A percentile compares a stretch with the other conserved stretches of the same genome.
Conservation (phyloP, 2,797 vertebrate species). For the Peromyscus aztecus region DNA sequence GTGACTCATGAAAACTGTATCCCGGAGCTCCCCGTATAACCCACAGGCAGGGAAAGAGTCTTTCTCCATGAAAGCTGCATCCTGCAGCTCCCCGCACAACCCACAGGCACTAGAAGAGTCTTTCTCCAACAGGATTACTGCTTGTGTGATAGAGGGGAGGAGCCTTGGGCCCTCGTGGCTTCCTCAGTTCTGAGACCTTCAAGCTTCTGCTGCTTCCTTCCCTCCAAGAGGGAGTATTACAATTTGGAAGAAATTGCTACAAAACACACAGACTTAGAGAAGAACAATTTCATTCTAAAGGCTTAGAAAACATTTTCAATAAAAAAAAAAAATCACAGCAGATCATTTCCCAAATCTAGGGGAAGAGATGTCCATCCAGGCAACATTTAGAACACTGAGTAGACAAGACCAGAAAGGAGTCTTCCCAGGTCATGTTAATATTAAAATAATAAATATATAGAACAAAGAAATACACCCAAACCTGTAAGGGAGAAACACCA, state of each 20-base stretch:
- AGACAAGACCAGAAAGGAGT: background rate
- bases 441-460: background rate
- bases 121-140: background rate
- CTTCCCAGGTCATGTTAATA: background rate
- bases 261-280: background rate
- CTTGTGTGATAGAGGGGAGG: background rate
- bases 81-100: background rate
- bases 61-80: background rate
- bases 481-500: background rate
- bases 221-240: background rate
- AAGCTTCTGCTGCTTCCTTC: background rate
- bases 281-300: background rate
- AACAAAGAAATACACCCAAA: background rate
- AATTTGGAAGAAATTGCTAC: background rate
- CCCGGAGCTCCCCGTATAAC: background rate
- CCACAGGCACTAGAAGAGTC: background rate
- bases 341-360: background rate
- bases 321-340: background rate
- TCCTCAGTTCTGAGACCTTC: background rate
- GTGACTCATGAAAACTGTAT: background rate
- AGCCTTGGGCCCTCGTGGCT: background rate
- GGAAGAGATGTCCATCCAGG: background rate
- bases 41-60: background rate
- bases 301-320: background rate
- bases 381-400: background rate